A percentile compares a stretch with the other conserved stretches of the same genome.
Evolutionary conservation across 1,140 invertebrate species (phyloP).

Genomic region (Drosophila repletoides): DNA sequence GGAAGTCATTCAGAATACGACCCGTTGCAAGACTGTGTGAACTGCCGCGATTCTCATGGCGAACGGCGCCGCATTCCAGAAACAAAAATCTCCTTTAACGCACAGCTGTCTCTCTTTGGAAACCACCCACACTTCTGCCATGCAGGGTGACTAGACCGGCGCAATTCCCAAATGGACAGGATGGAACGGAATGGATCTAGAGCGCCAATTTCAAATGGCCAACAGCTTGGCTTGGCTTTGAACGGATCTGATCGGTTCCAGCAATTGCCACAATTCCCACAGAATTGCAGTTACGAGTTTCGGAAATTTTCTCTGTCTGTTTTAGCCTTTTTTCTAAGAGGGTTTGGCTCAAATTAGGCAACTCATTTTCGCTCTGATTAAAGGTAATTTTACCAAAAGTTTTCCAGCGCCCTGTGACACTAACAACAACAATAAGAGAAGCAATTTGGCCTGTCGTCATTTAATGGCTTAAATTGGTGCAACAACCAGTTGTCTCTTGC

Average conservation of each 20-base stretch:
- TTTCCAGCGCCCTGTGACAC: constrained; percentile 65
- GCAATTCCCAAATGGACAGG: constrained; percentile 4
- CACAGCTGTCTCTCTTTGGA: constrained; percentile 35
- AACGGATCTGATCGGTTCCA: neutral
- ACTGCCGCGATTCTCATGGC: constrained; percentile 67
- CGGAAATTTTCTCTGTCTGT: too few species aligned
- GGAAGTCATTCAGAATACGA: constrained; percentile 35
- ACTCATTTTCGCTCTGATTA: constrained; percentile 80
- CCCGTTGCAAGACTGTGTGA: constrained; percentile 42
- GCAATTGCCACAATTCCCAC: constrained; percentile 51
- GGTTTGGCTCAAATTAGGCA: constrained; percentile 51
- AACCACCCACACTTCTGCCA: constrained; percentile 50
- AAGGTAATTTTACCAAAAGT: constrained; percentile 79
- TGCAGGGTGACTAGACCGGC: too few species aligned
- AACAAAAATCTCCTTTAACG: constrained; percentile 25
- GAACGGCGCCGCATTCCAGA: constrained; percentile 47
- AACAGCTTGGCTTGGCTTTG: neutral
- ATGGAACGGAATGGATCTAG: constrained; percentile 4
- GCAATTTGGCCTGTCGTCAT: constrained; percentile 71
- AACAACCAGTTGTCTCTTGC: constrained; percentile 31
- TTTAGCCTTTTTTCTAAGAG: neutral
- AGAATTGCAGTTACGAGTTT: constrained; percentile 10
- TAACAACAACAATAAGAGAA: constrained; percentile 38
- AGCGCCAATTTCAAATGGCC: constrained; percentile 23
- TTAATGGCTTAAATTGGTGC: constrained; percentile 64